Percentiles rank a stretch among this genome's conserved stretches.
Evolutionary conservation across 2,888 invertebrate species (phyloP).

Genomic region (Allophyes oxyacanthae): DNA sequence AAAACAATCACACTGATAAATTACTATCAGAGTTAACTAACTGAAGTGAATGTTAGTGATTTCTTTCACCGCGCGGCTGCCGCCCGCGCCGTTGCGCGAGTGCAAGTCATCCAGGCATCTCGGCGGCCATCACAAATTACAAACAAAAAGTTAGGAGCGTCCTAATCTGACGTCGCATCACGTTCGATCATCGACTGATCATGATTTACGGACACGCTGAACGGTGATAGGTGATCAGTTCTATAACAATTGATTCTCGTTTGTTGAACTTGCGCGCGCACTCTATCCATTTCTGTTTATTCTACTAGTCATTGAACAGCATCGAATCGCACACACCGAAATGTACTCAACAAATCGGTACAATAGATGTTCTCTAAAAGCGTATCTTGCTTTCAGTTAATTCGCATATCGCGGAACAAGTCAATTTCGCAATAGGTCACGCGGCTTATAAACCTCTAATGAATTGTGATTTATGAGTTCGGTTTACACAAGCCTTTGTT

Average conservation of each 20-base stretch:
- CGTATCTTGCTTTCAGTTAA: slow-evolving; percentile 42
- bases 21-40: slow-evolving; percentile 72
- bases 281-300: slow-evolving; percentile 48
- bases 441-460: slow-evolving; percentile 70
- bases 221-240: slow-evolving; percentile 83
- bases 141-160: slow-evolving; percentile 85
- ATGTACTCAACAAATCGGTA: slow-evolving; percentile 49
- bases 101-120: slow-evolving; percentile 85
- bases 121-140: slow-evolving; percentile 84
- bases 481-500: slow-evolving; percentile 66
- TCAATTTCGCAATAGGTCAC: slow-evolving; percentile 74
- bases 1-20: slow-evolving; percentile 81
- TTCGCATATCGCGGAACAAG: slow-evolving; percentile 56
- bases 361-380: slow-evolving; percentile 50
- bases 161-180: slow-evolving; percentile 86
- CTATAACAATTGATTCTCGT: slow-evolving; percentile 82
- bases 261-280: slow-evolving; percentile 72
- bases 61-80: slow-evolving; percentile 75
- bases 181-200: slow-evolving; percentile 85
- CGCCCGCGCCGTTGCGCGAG: slow-evolving; percentile 58
- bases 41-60: slow-evolving; percentile 70
- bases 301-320: slow-evolving; percentile 48
- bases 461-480: slow-evolving; percentile 78
- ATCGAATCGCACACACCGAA: slow-evolving; percentile 42
- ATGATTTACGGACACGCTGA: slow-evolving; percentile 86